phyloP scores from a whole-genome alignment of 2,797 vertebrate species.

The Dendrocincla fuliginosa region DNA sequence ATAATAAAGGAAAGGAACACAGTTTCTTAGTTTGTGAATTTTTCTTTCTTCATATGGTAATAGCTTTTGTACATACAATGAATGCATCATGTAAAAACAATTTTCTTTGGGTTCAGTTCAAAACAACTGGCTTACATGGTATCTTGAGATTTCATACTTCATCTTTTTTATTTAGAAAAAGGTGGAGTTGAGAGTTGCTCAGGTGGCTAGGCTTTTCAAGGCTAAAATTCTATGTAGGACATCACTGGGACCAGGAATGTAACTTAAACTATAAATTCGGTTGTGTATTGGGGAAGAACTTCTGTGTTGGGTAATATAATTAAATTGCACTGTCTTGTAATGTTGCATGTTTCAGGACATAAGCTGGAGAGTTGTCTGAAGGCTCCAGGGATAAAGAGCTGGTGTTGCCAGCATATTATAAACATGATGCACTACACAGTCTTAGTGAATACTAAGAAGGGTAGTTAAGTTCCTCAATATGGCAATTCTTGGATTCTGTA shows the following conservation, averaged over 20 bases:
- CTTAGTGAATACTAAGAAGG: background rate
- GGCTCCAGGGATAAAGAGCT: background rate
- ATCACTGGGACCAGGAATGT: background rate
- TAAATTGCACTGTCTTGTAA: background rate
- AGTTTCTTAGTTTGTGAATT: slow-evolving; percentile 9
- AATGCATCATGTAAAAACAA: background rate
- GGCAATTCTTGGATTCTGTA: fast-evolving
- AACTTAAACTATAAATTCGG: background rate
- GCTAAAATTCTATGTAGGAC: background rate
- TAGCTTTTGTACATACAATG: background rate
- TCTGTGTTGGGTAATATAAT: background rate
- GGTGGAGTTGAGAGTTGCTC: background rate
- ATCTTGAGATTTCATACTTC: background rate
- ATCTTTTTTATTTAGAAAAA: background rate
- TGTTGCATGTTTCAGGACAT: background rate
- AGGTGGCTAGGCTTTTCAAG: background rate
- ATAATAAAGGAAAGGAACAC: slow-evolving; percentile 67
- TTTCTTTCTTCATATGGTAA: background rate
- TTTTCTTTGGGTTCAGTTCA: background rate
- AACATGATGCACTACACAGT: background rate
- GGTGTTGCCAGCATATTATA: background rate
- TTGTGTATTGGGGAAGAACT: background rate
- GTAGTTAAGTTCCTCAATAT: background rate
- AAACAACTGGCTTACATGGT: background rate
- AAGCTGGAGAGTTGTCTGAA: background rate